Evolutionary conservation across 1,140 invertebrate genomes (phyloP), one percentile per base, ranked within the genome.

Genomic region (Papilio dardanus): DNA sequence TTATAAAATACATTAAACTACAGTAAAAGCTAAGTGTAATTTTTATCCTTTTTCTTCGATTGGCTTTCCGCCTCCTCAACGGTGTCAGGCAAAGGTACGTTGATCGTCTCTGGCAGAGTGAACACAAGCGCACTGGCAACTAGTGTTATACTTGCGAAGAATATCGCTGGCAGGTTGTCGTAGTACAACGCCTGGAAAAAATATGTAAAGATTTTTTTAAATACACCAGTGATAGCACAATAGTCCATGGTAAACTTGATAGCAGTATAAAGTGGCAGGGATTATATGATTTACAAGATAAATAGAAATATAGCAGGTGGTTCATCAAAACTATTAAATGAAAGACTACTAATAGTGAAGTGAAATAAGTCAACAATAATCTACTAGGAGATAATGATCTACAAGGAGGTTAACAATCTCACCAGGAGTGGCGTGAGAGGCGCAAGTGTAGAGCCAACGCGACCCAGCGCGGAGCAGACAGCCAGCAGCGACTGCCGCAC

Each of bases 61-160:
- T 96, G 94, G 42, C 92, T 92, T 85, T 96, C 96, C 14, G 95
- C 96, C 74, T 96, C 96, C 81, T 96, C 95, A 10, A 96, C 88
- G 0, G 96, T 96, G 83, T 97, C 96, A 7, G 96, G 96, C 21
- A 97, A 85, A 40, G 94, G 94, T 66, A 94, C 94, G 74, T 96
- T 95, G 66, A 95, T 92, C 2, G 96, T 97, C 92, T 97, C 96
- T 0, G 96, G 96, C 28, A 97, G 90, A 5, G 95, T 91, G 10
- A 96, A 87, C 33, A 96, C 95, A 14, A 96, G 88, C 1, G 94
- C 67, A 37, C 96, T 96, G 42, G 95, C 96, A 4, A 96, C 81
- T 33, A 33, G 31, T 3, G 3, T 33, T 33, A 33, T 33, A 33
- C 31, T 33, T 2, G 96, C 96, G 88, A 97, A 96, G 81, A 96